Base-by-base conservation (phyloP, 1,140 invertebrate genomes). In the Bathynomus jamesi region DNA sequence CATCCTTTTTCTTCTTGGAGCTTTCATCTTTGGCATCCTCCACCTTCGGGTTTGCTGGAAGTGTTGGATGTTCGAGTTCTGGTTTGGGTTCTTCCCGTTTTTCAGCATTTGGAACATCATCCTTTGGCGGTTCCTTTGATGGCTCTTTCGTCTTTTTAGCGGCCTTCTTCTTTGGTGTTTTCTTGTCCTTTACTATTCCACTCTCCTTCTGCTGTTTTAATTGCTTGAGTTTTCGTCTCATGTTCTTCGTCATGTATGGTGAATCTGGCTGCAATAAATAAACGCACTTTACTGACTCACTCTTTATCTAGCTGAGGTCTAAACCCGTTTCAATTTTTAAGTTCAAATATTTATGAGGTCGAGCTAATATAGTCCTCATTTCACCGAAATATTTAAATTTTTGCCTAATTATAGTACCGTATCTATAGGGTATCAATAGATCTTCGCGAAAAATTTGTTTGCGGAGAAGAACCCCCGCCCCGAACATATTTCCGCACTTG, bases 171-270 rank as follows among this genome's bases (percentile, higher is more conserved):
- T 69, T 61, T 28, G 3, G 40, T 3, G 67, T 29, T 28, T 69
- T 60, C 4, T 13, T 40, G 32, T 69, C 61, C 67, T 69, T 69
- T 60, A 0, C 67, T 69, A 28, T 40, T 40, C 32, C 32, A 8
- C 17, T 40, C 17, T 40, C 32, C 17, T 40, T 40, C 17, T 40
- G 32, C 17, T 40, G n/a, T n/a, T n/a, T n/a, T n/a, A n/a, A n/a
- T n/a, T n/a, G n/a, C n/a, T n/a, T n/a, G n/a, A n/a, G n/a, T 53
- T 21, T 53, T 5, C 40, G 13, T 53, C 21, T 53, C 40, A 53
- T 53, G 2, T 53, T 53, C 40, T 53, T 53, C 2, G 40, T 53
- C 40, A 53, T 53, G 40, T 53, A 53, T 17, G 40, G 40, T 53
- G 40, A 11, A 3, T 53, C 40, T 53, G 2, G 5, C 40, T 53